Evolutionary conservation across 2,113 vertebrate species (phyloP), one percentile per base, ranked within the genome.

Genomic region (Atlantisia rogersi): DNA sequence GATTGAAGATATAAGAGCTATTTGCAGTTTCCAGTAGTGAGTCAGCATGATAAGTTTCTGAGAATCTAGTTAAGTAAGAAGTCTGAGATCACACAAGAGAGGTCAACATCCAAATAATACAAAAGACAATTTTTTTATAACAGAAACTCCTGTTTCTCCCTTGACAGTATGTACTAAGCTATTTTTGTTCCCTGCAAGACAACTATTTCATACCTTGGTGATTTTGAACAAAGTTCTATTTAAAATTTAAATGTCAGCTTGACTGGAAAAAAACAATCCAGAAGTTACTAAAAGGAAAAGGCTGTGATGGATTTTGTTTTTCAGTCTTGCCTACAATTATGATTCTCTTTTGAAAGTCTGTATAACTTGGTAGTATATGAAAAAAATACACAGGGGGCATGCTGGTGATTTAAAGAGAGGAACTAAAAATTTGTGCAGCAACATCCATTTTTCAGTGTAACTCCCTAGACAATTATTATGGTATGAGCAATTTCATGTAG

Each of bases 141-240:
- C 32, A 82, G 63, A 82, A 92, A 62, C 13, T 73, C 26, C 18
- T 86, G 17, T 90, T 94, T 75, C 60, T 81, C n/a, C 68, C 22
- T 78, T 81, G 64, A 58, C 53, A 12, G 11, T 26, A 53, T 44
- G 18, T 58, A 19, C 35, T 28, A 64, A 95, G 52, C 39, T 95
- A 69, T 92, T 92, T 95, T 82, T 93, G 28, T 53, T 92, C 60
- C 46, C 67, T 69, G 15, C 21, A 53, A 82, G 53, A 91, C 39
- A 78, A 42, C 40, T 83, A 19, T 68, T 83, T 96, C 73, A 82
- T 89, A 95, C 69, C 53, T 88, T 81, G 62, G 69, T 93, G 90
- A 78, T 79, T 94, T 93, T 87, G 63, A 95, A 92, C 76, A 81
- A 94, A 90, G 35, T 44, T 12, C 10, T 53, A 52, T 90, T 92